A percentile compares a stretch with the other conserved stretches of the same genome.
Evolutionary conservation across 1,140 invertebrate genomes (phyloP).

Genomic region (Sogatella furcifera): DNA sequence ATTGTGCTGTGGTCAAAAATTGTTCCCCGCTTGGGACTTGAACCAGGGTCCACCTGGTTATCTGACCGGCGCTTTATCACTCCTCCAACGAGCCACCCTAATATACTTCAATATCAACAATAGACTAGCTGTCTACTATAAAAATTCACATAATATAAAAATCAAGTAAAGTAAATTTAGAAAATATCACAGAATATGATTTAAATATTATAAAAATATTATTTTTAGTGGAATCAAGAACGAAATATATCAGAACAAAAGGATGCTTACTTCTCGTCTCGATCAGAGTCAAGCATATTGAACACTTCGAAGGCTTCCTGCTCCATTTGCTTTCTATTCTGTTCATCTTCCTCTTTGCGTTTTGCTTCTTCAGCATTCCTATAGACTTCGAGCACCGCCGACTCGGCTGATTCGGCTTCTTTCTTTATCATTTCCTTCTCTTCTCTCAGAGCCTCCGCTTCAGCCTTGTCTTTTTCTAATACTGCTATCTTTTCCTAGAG

Average conservation of each 20-base stretch:
- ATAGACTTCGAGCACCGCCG: constrained; percentile 63
- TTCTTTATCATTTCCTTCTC: constrained; percentile 65
- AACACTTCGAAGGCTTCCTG: constrained; percentile 61
- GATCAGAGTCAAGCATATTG: constrained; percentile 60
- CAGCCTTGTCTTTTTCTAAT: constrained; percentile 56
- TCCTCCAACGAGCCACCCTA: too few species aligned
- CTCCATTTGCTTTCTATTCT: constrained; percentile 42
- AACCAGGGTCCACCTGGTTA: too few species aligned
- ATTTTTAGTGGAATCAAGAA: background rate
- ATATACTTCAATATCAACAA: too few species aligned
- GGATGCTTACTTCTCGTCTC: constrained; percentile 44
- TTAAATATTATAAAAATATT: too few species aligned
- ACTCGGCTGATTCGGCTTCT: constrained; percentile 60
- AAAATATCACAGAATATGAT: too few species aligned
- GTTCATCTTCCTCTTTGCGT: constrained; percentile 39
- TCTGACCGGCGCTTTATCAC: too few species aligned
- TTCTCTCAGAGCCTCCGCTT: constrained; percentile 54
- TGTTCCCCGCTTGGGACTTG: too few species aligned
- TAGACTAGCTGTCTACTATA: too few species aligned
- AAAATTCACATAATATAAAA: too few species aligned
- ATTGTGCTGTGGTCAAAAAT: too few species aligned
- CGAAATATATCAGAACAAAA: background rate
- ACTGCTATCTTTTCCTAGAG: constrained; percentile 46
- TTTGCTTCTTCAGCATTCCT: constrained; percentile 32
- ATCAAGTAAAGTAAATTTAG: too few species aligned